phyloP scores from a whole-genome alignment of 2,113 vertebrate genomes.

The Podarcis cretensis region DNA sequence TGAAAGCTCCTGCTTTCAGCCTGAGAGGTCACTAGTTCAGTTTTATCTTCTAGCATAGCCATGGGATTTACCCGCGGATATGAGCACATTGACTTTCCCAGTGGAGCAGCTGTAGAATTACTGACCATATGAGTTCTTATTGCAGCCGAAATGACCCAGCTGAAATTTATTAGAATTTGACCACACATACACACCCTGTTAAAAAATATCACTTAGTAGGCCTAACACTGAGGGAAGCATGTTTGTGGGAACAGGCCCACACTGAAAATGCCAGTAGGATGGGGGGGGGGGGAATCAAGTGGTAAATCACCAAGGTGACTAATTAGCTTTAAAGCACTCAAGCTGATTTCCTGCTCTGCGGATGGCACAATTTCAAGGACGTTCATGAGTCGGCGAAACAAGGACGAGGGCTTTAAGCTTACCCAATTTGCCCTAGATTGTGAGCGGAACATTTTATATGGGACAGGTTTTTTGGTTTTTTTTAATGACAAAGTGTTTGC shows the following conservation, averaged over 20 bases:
- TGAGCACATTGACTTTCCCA: neutral
- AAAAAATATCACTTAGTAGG: neutral
- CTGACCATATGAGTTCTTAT: neutral
- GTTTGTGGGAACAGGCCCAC: neutral
- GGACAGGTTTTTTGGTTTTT: conserved; percentile 2
- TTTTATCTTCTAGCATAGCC: neutral
- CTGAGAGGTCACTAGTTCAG: neutral
- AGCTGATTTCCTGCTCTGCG: conserved; percentile 37
- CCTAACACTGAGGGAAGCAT: neutral
- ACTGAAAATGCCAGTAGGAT: neutral
- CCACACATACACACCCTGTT: neutral
- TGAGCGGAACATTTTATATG: neutral
- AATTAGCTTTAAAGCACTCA: conserved; percentile 45
- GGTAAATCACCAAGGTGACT: conserved; percentile 23
- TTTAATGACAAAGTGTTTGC: neutral
- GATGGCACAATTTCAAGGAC: conserved; percentile 35
- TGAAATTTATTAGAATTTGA: neutral
- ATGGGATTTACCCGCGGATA: neutral
- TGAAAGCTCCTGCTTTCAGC: neutral
- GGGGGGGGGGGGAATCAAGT: neutral
- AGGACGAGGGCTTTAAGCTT: conserved; percentile 49
- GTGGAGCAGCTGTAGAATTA: neutral
- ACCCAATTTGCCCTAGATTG: conserved; percentile 29
- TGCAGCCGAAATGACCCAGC: neutral
- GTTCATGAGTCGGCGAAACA: conserved; percentile 27